Conservation (phyloP, 2,113 vertebrate species). For the Herpetotheres cachinnans region DNA sequence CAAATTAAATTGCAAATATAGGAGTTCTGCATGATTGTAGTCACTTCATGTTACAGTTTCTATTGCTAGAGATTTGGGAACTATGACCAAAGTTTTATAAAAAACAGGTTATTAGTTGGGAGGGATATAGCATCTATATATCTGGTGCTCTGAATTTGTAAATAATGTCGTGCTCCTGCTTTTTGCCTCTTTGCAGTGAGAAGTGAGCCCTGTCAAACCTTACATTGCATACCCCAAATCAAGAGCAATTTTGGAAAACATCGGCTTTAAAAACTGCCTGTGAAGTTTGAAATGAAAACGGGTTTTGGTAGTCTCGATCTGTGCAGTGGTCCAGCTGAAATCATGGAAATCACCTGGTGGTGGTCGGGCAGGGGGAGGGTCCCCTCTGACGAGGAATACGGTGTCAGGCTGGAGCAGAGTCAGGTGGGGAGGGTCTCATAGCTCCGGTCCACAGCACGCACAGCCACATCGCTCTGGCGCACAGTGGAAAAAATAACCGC, state of each 20-base stretch:
- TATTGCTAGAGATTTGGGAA: background rate
- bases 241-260: background rate
- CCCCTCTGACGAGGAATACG: accelerated
- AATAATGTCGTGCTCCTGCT: background rate
- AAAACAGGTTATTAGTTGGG: background rate
- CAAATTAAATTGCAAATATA: background rate
- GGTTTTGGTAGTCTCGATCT: background rate
- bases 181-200: background rate
- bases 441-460: background rate
- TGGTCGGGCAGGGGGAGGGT: background rate
- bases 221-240: background rate
- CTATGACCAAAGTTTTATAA: background rate
- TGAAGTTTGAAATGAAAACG: background rate
- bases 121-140: background rate
- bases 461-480: background rate
- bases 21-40: background rate
- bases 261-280: background rate
- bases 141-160: background rate
- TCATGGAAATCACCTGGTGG: background rate
- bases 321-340: background rate
- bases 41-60: background rate
- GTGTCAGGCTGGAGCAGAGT: background rate
- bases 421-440: background rate
- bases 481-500: background rate
- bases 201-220: background rate